A percentile compares a stretch with the other conserved stretches of the same genome.
These are phyloP conservation scores for Condylura cristata DNA, from an alignment of 2,113 vertebrate genomes.

Conservation along the genomic window DNA sequence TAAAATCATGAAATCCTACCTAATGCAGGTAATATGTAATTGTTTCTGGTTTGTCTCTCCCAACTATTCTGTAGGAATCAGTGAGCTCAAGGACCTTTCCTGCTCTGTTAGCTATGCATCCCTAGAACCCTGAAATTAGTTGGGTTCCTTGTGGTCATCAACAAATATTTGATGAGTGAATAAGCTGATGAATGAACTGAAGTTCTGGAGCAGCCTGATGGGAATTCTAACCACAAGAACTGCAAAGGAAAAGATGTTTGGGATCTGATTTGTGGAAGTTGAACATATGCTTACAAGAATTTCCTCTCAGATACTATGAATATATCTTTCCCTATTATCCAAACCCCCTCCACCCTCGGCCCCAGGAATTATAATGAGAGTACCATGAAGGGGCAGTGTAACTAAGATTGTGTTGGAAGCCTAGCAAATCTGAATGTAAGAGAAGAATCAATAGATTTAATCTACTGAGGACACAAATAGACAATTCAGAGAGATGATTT, in stretches of 20 bases:
- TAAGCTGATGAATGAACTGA: not conserved
- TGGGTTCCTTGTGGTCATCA: not conserved
- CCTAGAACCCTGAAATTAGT: not conserved
- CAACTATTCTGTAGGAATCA: not conserved
- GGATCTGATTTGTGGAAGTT: not conserved
- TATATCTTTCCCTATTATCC: not conserved
- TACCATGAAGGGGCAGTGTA: not conserved
- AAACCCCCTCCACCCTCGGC: too few relatives aligned
- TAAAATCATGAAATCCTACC: not conserved
- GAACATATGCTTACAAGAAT: not conserved
- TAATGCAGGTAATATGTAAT: not conserved
- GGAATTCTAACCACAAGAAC: not conserved
- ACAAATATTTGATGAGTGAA: not conserved
- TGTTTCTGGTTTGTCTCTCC: not conserved
- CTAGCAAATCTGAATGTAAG: not conserved
- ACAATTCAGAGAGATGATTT: not conserved
- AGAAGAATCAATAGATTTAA: not conserved
- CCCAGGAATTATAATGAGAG: not conserved
- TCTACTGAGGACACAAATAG: not conserved
- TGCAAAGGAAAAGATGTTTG: not conserved
- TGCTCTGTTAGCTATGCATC: not conserved
- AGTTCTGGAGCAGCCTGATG: not conserved
- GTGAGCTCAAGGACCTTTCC: not conserved
- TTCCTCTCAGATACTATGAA: not conserved
- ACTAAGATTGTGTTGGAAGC: not conserved